phyloP scores from a whole-genome alignment of 1,140 invertebrate genomes.

The Drosophila kepulauana region DNA sequence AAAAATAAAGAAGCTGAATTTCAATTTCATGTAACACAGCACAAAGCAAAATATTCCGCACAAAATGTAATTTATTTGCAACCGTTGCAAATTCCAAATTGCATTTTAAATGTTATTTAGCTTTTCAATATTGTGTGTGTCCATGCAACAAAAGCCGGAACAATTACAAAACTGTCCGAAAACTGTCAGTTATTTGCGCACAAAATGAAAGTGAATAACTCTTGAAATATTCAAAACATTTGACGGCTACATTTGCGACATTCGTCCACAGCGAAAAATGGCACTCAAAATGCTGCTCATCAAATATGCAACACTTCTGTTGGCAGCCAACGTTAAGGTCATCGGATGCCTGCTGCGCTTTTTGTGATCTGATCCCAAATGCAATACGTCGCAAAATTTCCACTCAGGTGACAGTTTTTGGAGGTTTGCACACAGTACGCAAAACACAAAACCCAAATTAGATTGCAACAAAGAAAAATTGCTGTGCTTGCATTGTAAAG shows the following conservation, averaged over 20 bases:
- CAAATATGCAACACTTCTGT: constrained; percentile 48
- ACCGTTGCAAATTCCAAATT: constrained; percentile 24
- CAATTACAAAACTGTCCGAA: constrained; percentile 20
- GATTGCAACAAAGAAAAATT: constrained; percentile 53
- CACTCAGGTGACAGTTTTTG: constrained; percentile 36
- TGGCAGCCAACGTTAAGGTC: constrained; percentile 28
- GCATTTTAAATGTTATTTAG: constrained; percentile 45
- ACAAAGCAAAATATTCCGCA: not conserved
- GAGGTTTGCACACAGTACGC: constrained; percentile 5
- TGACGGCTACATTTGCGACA: not conserved
- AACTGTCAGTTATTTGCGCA: constrained; percentile 4
- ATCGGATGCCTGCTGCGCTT: constrained; percentile 21
- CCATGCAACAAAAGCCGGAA: constrained; percentile 4
- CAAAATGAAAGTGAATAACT: constrained; percentile 23
- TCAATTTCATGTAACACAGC: too few species aligned
- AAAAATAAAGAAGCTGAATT: not conserved
- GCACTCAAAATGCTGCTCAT: constrained; percentile 36
- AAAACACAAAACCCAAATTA: constrained; percentile 46
- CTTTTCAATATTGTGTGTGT: constrained; percentile 3
- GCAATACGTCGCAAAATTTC: constrained; percentile 12
- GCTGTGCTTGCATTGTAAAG: constrained; percentile 36
- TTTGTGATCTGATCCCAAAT: constrained; percentile 3
- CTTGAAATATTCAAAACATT: constrained; percentile 42
- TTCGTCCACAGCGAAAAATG: constrained; percentile 8
- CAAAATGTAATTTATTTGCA: not conserved